These are phyloP conservation scores for Crambe crambe DNA, from an alignment of 37 sponge, comb jelly and placozoan genomes.

Conservation along the genomic window DNA sequence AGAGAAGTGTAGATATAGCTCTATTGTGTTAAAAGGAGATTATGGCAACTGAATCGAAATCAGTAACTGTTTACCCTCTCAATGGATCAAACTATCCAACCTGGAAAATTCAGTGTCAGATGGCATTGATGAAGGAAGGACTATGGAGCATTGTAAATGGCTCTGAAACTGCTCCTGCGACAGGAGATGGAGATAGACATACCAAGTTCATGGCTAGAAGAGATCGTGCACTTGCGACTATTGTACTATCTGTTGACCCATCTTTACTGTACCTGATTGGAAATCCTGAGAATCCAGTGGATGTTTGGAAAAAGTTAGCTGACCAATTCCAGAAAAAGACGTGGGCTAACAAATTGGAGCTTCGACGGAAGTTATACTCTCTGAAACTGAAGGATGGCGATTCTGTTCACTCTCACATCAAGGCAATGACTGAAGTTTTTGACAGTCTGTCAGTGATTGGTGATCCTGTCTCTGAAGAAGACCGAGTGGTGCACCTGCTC, in stretches of 20 bases:
- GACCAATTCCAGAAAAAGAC: no score
- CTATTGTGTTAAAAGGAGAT: neutral
- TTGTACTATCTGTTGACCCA: neutral
- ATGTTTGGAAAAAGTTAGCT: no score
- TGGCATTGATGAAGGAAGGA: slow-evolving; percentile 23
- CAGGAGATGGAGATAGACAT: no score
- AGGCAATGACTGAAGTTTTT: no score
- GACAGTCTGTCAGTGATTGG: no score
- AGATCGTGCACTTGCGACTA: neutral
- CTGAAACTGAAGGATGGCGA: neutral
- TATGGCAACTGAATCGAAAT: neutral
- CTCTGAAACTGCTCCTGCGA: no score
- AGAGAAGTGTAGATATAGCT: no score
- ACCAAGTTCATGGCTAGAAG: no score
- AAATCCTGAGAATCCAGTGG: no score
- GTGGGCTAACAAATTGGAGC: neutral
- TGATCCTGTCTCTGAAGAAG: no score
- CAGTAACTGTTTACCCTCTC: neutral
- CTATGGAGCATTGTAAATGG: slow-evolving; percentile 21
- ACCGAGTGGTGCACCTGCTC: neutral
- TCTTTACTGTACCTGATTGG: neutral
- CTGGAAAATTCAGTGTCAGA: slow-evolving; percentile 29
- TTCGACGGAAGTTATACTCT: neutral
- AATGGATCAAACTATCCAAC: slow-evolving; percentile 37
- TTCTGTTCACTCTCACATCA: no score